Evolutionary conservation across 2,888 invertebrate species (phyloP), one percentile per base, ranked within the genome.

Genomic region (Prosapia bicincta): DNA sequence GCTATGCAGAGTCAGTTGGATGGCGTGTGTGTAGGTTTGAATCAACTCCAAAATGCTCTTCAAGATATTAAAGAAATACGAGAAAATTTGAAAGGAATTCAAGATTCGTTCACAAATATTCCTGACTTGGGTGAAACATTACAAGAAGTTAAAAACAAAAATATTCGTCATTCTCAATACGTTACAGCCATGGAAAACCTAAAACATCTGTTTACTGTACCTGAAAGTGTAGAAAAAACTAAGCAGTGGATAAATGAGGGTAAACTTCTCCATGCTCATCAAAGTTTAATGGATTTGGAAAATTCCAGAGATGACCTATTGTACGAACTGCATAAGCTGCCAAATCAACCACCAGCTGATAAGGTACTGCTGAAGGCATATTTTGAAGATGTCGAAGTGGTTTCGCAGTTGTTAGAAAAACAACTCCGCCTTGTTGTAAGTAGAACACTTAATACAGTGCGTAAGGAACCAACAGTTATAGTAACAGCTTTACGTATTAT

Each of bases 1-100:
- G 98, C 98, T 0, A 96, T 99, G 88, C 98, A 99, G 85, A 96
- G 97, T 79, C 98, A 99, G 85, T 86, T 99, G 74, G 99, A 99
- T 85, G 98, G 98, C 0, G 98, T 99, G 0, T 91, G 95, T 81
- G 94, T 95, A 13, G 99, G 99, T 0, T 89, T 99, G 23, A 93
- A 93, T 82, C 95, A 98, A 83, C 86, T 99, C 66, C 92, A 94
- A 82, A 91, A 91, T 76, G 96, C 97, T 69, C 86, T 96, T 72
- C 90, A 92, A 81, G 96, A 97, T 85, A 93, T 98, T 1, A 85
- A 87, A 76, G 87, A 88, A 15, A 89, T 92, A 54, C 89, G 89
- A 82, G 72, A 78, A 71, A 77, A 79, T 81, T 89, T 96, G 84
- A 89, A 91, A 82, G 91, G 92, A 78, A 90, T 98, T 78, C 92